phyloP scores from a whole-genome alignment of 2,797 vertebrate species.

The Dendrocincla tyrannina region DNA sequence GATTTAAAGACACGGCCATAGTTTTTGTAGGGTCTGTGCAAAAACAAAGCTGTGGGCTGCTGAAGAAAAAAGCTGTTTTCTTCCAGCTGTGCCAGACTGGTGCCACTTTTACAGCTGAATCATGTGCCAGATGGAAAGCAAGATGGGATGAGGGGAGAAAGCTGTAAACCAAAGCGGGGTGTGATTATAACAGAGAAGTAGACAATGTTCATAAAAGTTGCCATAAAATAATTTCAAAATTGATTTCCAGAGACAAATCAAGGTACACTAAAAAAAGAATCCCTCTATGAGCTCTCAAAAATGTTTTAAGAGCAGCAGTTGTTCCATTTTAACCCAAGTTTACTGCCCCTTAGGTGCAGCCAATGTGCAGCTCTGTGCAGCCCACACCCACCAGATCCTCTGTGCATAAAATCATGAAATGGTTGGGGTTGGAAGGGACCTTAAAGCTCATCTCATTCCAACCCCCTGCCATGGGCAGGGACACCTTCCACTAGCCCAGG shows the following conservation, averaged over 20 bases:
- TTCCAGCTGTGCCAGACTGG: slow-evolving; percentile 42
- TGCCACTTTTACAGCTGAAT: background rate
- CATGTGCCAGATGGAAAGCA: slow-evolving; percentile 33
- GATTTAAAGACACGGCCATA: background rate
- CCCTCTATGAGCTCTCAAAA: background rate
- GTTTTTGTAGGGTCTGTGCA: background rate
- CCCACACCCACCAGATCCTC: background rate
- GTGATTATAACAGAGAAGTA: background rate
- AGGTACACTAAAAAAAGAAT: background rate
- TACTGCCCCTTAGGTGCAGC: background rate
- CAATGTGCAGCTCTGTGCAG: rapidly evolving
- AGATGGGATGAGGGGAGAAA: slow-evolving; percentile 7
- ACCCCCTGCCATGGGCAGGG: background rate
- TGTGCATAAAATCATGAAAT: rapidly evolving
- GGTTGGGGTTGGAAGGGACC: background rate
- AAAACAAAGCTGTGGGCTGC: background rate
- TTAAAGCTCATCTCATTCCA: background rate
- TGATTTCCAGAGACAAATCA: slow-evolving; percentile 36
- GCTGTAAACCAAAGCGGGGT: background rate
- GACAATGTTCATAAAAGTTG: slow-evolving; percentile 10
- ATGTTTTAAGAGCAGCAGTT: background rate
- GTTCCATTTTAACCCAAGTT: background rate
- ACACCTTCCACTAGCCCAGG: background rate
- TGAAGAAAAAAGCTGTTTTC: background rate
- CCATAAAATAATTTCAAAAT: background rate